Evolutionary conservation across 2,113 vertebrate species (phyloP), one percentile per base, ranked within the genome.

Genomic region (Pygoscelis antarcticus): DNA sequence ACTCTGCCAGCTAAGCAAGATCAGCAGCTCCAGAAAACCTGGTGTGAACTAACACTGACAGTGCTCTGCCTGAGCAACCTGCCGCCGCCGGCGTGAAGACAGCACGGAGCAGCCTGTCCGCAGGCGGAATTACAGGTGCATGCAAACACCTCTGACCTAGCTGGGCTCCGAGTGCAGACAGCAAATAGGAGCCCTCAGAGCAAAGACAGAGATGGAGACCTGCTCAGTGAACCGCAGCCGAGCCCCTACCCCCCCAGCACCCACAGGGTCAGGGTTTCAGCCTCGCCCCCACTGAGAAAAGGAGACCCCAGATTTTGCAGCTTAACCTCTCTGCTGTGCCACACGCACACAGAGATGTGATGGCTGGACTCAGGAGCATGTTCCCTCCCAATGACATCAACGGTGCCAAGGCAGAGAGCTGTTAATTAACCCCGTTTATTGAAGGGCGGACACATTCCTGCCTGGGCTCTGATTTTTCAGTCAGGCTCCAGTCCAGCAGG

Each of bases 401-500:
- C 2, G 7, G 64, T 71, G 60, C 74, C 27, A 44, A 88, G 36
- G 79, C 47, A 91, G 32, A 79, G 90, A 96, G 91, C n/a, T 85
- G 96, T 96, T 97, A 97, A 97, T 97, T 97, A 97, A 97, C 91
- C 96, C 86, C 2, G 10, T 90, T 97, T 96, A 97, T 90, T 80
- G 96, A 91, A 93, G 96, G 94, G 96, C 17, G 9, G 96, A 79
- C 94, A 94, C 68, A 91, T 80, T 96, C 69, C 91, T 97, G 95
- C 90, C 90, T 91, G 87, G 92, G 82, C 72, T 66, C 89, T 94
- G 96, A 95, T 96, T 97, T 97, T 94, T 93, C 95, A 97, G 97
- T 97, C 96, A 97, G 93, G 91, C 95, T 97, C 64, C 88, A 94
- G 96, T 97, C 97, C 96, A 97, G 94, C 95, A 96, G 96, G 96